Evolutionary conservation across 1,140 invertebrate genomes (phyloP), one percentile per base, ranked within the genome.

Genomic region (Pentalonia nigronervosa): DNA sequence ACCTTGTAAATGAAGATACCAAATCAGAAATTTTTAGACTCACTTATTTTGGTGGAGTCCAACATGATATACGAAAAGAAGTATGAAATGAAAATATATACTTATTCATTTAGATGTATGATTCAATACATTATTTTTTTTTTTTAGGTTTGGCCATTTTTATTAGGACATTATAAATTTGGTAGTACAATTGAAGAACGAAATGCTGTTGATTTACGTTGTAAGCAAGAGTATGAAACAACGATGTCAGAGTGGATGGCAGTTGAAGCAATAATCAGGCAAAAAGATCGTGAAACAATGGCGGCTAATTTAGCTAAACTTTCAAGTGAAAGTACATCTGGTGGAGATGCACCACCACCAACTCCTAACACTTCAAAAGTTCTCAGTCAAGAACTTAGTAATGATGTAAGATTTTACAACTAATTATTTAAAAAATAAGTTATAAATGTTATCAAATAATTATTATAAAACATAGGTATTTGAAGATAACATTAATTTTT

Each of bases 181-280:
- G 97, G 97, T 48, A 97, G 97, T 94, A 97, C 97, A 21, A 94
- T 95, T 14, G 96, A 97, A 94, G 97, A 98, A 94, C 95, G 98
- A 2, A 95, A 95, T 45, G 96, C 97, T 94, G 96, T 97, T 93
- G 97, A 98, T 94, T 95, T 96, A 94, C 95, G 96, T 87, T 97
- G 97, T 93, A 96, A 96, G 94, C 96, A 97, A 91, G 96, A 97
- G 94, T 98, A 98, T 94, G 98, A 99, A 95, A 97, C 97, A 17
- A 98, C 97, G 7, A 98, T 98, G 98, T 98, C 98, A 1, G 98
- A 99, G 95, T 99, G 98, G 98, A 95, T 98, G 90, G 98, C 98
- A 3, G 98, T 99, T 1, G 98, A 99, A 95, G 98, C 98, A 1
- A 98, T 99, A 93, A 98, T 99, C 1, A 95, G 97, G 93, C 98